Evolutionary conservation across 2,888 invertebrate genomes (phyloP), one percentile per base, ranked within the genome.

Genomic region (Myopa tessellatipennis): DNA sequence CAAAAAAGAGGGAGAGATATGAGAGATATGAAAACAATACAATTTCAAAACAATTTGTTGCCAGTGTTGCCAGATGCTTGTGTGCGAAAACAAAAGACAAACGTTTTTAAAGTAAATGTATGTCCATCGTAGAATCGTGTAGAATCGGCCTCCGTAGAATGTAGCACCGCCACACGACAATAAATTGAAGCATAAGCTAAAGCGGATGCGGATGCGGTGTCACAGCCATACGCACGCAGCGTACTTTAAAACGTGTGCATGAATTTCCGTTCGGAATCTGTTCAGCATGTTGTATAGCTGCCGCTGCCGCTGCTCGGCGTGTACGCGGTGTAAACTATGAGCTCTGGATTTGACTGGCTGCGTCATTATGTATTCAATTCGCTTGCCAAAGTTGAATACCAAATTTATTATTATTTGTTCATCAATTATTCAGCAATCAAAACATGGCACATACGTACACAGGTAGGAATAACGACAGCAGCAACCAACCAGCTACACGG

Each of bases 371-470:
- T 61, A 80, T 80, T 68, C 80, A 76, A 61, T 72, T 77, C 80
- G 55, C 76, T 70, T 74, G 70, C 40, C 38, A 74, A 77, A 73
- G 75, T 73, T 78, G 70, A 76, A 75, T 78, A 80, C 74, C n/a
- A 50, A 77, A 74, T 74, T 74, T 67, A 75, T 76, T 76, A 74
- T 73, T 76, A 77, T 74, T 71, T 71, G 74, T 76, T 78, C 58
- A 73, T 78, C 77, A 79, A 79, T 79, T 79, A 79, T 78, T 78
- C 77, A 79, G 74, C 60, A 74, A 76, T 74, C 78, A 71, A 60
- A 55, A 58, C 52, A 34, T 14, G 26, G 3, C 65, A 38, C 14
- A 34, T 38, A 26, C 61, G n/a, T 10, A 8, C 34, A 34, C 6
- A 16, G 65, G 36, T 38, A 14, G 36, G 55, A 65, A 63, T n/a